These are phyloP conservation scores for Micropoecilia bifurca DNA, from an alignment of 2,797 vertebrate species.

Conservation along the genomic window DNA sequence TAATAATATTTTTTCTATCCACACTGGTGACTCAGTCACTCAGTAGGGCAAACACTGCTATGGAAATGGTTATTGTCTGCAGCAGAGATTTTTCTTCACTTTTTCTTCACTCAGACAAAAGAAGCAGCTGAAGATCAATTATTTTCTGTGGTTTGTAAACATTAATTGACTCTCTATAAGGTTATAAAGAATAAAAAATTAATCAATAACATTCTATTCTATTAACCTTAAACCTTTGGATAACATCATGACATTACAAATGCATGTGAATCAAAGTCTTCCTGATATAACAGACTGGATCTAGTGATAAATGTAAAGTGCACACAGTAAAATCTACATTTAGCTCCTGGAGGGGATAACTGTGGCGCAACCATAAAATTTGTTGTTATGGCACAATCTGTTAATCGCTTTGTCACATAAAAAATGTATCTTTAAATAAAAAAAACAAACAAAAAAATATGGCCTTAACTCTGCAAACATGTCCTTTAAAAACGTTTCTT, in stretches of 20 bases:
- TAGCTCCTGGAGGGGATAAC: not conserved
- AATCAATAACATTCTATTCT: not conserved
- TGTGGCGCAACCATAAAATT: not conserved
- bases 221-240: not conserved
- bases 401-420: not conserved
- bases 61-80: no score
- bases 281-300: not conserved
- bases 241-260: not conserved
- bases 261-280: not conserved
- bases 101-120: not conserved
- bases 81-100: no score
- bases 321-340: not conserved
- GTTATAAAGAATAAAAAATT: not conserved
- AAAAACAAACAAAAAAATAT: not conserved
- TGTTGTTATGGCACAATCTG: not conserved
- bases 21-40: no score
- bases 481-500: not conserved
- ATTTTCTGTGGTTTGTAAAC: not conserved
- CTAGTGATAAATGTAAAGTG: not conserved
- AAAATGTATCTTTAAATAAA: not conserved
- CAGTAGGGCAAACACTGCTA: no score
- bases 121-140: not conserved
- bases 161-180: not conserved
- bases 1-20: no score
- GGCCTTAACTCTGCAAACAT: not conserved